phyloP scores from a whole-genome alignment of 2,888 invertebrate genomes.

The Leucozona laternaria region DNA sequence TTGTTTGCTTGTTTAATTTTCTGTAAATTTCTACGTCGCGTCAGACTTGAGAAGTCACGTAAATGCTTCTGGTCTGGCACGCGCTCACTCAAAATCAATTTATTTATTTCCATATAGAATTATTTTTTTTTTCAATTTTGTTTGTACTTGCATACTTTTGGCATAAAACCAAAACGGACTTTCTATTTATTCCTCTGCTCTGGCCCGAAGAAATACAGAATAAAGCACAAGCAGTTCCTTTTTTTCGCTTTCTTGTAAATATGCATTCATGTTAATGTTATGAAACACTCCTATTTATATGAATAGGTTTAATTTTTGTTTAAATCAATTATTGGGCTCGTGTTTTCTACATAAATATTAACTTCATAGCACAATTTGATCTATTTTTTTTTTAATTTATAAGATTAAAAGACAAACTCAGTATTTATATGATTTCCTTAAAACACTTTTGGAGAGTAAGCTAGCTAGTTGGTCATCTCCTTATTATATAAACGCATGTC shows the following conservation, averaged over 20 bases:
- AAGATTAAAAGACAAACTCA: too few species aligned
- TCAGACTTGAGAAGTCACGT: not conserved
- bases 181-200: slow-evolving; percentile 38
- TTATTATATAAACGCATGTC: too few species aligned
- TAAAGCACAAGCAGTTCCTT: slow-evolving; percentile 17
- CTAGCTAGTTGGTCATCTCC: too few species aligned
- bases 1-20: not conserved
- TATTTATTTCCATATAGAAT: slow-evolving; percentile 27
- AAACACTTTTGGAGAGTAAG: too few species aligned
- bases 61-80: slow-evolving; percentile 38
- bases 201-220: not conserved
- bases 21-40: not conserved
- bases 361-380: too few species aligned
- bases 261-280: not conserved
- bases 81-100: slow-evolving; percentile 9
- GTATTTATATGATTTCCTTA: too few species aligned
- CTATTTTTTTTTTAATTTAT: too few species aligned
- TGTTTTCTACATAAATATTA: too few species aligned
- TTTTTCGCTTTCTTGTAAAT: not conserved
- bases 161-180: slow-evolving; percentile 48
- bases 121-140: not conserved
- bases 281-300: not conserved
- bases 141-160: slow-evolving; percentile 28
- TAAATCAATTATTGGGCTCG: not conserved
- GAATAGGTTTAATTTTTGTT: not conserved